Evolutionary conservation across 2,113 vertebrate genomes (phyloP).

Genomic region (Strigops habroptila): DNA sequence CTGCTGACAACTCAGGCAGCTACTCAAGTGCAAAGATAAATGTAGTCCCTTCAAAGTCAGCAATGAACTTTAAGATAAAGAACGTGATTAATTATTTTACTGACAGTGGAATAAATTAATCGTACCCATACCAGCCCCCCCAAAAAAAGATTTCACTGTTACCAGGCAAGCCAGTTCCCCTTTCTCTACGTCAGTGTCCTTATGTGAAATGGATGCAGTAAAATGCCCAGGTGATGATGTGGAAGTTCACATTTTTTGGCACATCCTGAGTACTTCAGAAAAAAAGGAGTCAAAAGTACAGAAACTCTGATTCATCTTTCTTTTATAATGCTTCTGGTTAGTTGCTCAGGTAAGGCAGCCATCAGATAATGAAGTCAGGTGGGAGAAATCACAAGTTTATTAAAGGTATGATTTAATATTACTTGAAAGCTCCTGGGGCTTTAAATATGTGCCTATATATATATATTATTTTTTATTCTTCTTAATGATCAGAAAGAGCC

Average conservation of each 20-base stretch:
- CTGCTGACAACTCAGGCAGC: background rate
- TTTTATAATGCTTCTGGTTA: background rate
- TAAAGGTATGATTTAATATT: background rate
- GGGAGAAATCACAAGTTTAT: constrained; percentile 25
- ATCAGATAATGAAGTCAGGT: constrained; percentile 10
- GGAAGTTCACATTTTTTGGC: background rate
- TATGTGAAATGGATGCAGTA: background rate
- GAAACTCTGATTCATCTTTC: background rate
- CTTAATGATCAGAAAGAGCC: background rate
- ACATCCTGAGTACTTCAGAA: background rate
- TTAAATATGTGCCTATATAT: background rate
- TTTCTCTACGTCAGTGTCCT: background rate
- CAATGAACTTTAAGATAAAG: background rate
- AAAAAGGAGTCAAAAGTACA: background rate
- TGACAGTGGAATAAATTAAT: background rate
- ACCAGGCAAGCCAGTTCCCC: background rate
- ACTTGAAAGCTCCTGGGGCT: background rate
- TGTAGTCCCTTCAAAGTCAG: background rate
- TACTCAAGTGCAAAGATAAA: background rate
- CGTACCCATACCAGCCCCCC: background rate
- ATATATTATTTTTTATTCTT: background rate
- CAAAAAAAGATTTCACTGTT: background rate
- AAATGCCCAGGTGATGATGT: background rate
- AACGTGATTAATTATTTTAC: background rate
- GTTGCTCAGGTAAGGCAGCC: background rate